Evolutionary conservation across 2,888 invertebrate genomes (phyloP).

Genomic region (Allacma fusca): DNA sequence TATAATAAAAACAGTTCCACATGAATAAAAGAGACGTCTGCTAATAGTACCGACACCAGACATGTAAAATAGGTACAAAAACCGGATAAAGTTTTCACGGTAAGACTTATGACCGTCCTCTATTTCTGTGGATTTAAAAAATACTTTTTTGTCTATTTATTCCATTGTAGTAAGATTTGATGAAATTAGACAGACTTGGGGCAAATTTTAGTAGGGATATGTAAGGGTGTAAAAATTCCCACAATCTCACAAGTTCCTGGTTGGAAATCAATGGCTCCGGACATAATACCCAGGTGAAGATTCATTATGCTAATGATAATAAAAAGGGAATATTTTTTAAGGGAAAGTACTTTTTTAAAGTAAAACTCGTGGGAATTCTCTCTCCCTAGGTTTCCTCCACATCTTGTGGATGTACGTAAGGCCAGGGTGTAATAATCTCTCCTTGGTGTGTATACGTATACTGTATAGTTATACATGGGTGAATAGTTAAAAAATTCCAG

Average conservation of each 20-base stretch:
- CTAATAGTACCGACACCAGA: no score
- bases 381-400: conserved; percentile 19
- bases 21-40: no score
- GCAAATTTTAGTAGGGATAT: no score
- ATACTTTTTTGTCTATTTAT: no score
- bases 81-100: no score
- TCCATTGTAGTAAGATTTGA: no score
- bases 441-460: neutral
- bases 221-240: no score
- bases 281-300: neutral
- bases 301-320: conserved; percentile 13
- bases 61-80: no score
- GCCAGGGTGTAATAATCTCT: neutral
- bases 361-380: conserved; percentile 40
- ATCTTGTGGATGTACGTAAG: neutral
- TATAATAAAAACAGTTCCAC: no score
- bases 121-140: neutral
- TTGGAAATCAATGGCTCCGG: neutral
- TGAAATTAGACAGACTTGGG: no score
- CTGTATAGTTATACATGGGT: no score
- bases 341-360: neutral
- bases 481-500: conserved; percentile 40
- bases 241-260: neutral
- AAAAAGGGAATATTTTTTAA: neutral
- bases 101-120: no score